Percentiles rank a stretch among this genome's conserved stretches.
Conservation (phyloP, 2,113 vertebrate genomes). For the Cnemophilus loriae region DNA sequence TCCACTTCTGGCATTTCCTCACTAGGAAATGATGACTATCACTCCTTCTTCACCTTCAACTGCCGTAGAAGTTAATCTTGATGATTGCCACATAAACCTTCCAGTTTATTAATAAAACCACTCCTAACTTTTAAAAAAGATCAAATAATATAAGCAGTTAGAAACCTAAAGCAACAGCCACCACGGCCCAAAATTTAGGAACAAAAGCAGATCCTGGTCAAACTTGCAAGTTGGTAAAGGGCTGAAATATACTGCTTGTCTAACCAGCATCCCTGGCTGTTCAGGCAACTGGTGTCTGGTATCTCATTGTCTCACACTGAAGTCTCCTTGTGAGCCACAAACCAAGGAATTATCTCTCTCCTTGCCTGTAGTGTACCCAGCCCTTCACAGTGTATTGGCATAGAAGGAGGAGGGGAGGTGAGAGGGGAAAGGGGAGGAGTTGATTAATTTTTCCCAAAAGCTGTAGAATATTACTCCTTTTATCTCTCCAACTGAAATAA, state of each 20-base stretch:
- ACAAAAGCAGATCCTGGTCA: not conserved
- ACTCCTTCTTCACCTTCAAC: not conserved
- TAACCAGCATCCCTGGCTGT: not conserved
- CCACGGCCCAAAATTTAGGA: not conserved
- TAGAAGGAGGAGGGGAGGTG: fast-evolving
- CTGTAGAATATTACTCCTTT: not conserved
- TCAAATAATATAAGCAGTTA: not conserved
- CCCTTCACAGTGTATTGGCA: not conserved
- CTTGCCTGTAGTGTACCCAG: not conserved
- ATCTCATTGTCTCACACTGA: not conserved
- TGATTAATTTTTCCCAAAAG: not conserved
- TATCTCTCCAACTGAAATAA: not conserved
- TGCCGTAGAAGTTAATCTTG: not conserved
- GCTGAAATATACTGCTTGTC: not conserved
- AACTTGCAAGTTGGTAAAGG: not conserved
- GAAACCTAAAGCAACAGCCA: not conserved
- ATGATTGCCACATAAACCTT: not conserved
- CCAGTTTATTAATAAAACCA: not conserved
- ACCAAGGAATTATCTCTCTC: not conserved
- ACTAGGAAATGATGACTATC: not conserved
- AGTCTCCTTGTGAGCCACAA: not conserved
- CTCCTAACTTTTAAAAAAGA: not conserved
- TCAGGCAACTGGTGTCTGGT: not conserved
- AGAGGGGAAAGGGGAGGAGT: not conserved
- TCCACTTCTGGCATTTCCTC: not conserved